Evolutionary conservation across 2,797 vertebrate genomes (phyloP).

Genomic region (Tachyglossus aculeatus): DNA sequence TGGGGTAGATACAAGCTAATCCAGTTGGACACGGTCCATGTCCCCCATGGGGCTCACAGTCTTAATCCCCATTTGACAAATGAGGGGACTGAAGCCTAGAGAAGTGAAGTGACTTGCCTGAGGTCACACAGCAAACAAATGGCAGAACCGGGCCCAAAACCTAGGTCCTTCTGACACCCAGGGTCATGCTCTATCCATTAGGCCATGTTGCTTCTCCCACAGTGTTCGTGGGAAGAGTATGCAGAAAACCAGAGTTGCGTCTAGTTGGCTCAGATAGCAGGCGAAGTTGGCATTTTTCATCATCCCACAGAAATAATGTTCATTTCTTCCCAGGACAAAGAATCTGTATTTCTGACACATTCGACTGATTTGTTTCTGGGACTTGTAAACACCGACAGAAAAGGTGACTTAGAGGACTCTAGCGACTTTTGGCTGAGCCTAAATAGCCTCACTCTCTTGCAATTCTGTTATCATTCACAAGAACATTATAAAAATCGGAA

Average conservation of each 20-base stretch:
- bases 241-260: slow-evolving; percentile 20
- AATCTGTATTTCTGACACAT: neutral
- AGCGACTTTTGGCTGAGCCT: neutral
- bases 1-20: too few species aligned
- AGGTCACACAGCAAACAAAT: too few species aligned
- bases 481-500: neutral
- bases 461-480: neutral
- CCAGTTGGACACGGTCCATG: too few species aligned
- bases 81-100: too few species aligned
- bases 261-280: neutral
- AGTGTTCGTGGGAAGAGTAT: slow-evolving; percentile 9
- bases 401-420: neutral
- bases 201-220: too few species aligned
- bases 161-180: too few species aligned
- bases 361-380: neutral
- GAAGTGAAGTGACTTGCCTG: too few species aligned
- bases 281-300: neutral
- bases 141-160: too few species aligned
- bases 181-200: too few species aligned
- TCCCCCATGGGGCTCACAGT: too few species aligned
- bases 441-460: neutral
- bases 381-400: too few species aligned
- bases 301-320: slow-evolving; percentile 18
- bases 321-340: neutral
- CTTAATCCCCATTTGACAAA: too few species aligned